Conservation (phyloP, 2,797 vertebrate genomes). For the Argya squamiceps region DNA sequence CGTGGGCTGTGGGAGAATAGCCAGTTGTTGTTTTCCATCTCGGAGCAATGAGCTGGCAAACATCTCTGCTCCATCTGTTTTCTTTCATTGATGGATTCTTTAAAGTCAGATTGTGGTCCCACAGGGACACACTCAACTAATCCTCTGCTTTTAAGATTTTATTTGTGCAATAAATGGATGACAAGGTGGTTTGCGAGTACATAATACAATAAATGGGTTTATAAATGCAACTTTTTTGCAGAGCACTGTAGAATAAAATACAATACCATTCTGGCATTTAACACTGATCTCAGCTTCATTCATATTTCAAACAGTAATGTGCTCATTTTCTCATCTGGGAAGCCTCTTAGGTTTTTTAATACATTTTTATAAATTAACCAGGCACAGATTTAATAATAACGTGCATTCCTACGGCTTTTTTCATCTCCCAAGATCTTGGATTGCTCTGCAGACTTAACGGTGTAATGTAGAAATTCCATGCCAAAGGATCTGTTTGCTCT, state of each 20-base stretch:
- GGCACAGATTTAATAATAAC: constrained; percentile 59
- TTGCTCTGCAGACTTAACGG: background rate
- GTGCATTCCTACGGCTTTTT: background rate
- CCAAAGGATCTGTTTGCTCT: background rate
- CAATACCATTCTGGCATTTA: constrained; percentile 33
- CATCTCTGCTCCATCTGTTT: constrained; percentile 38
- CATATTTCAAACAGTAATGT: constrained; percentile 62
- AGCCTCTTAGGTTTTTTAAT: constrained; percentile 37
- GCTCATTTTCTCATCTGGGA: constrained; percentile 54
- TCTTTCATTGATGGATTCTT: constrained; percentile 40
- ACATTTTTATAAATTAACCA: constrained; percentile 64
- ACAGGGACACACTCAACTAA: constrained; percentile 38
- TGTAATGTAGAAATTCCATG: background rate
- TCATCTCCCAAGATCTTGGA: background rate
- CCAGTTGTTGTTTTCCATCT: background rate
- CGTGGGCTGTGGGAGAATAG: background rate
- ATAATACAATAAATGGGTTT: constrained; percentile 64
- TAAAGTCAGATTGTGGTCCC: constrained; percentile 44
- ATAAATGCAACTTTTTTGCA: constrained; percentile 66
- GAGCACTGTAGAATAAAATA: constrained; percentile 35
- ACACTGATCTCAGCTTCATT: constrained; percentile 40
- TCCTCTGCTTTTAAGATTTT: constrained; percentile 61
- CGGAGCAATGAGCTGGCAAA: background rate
- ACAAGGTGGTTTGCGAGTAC: constrained; percentile 48
- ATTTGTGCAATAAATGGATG: constrained; percentile 66